Percentiles rank a stretch among this genome's conserved stretches.
phyloP scores from a whole-genome alignment of 2,888 invertebrate species.

The Hymenopus coronatus region DNA sequence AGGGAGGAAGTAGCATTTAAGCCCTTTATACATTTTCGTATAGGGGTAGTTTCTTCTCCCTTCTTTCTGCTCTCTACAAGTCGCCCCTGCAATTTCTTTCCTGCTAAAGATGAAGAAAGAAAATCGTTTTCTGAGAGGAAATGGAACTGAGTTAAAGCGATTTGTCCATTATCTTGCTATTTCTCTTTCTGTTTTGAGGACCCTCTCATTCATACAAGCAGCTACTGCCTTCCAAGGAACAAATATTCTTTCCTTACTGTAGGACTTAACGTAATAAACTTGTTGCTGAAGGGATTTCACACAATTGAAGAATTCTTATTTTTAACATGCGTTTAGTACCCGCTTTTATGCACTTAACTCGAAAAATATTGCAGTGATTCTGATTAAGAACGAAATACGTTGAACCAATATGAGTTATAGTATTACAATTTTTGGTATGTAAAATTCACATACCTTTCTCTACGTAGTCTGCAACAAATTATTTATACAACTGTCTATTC shows the following conservation, averaged over 20 bases:
- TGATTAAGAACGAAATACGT: too few species aligned
- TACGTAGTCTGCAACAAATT: too few species aligned
- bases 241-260: background rate
- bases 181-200: background rate
- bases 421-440: too few species aligned
- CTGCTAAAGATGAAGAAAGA: background rate
- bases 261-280: background rate
- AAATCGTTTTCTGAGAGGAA: background rate
- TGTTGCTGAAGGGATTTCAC: background rate
- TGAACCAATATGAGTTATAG: too few species aligned
- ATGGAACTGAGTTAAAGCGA: slow-evolving; percentile 15
- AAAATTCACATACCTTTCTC: too few species aligned
- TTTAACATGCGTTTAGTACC: too few species aligned
- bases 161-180: background rate
- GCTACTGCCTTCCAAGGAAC: background rate
- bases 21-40: background rate
- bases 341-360: too few species aligned
- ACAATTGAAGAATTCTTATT: background rate
- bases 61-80: background rate
- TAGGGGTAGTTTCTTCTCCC: background rate
- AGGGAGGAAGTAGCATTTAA: background rate
- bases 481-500: too few species aligned
- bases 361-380: too few species aligned
- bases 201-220: background rate
- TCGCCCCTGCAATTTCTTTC: background rate